Evolutionary conservation across 92 coral and sea anemone species (phyloP).

Genomic region (Heliopora coerulea): DNA sequence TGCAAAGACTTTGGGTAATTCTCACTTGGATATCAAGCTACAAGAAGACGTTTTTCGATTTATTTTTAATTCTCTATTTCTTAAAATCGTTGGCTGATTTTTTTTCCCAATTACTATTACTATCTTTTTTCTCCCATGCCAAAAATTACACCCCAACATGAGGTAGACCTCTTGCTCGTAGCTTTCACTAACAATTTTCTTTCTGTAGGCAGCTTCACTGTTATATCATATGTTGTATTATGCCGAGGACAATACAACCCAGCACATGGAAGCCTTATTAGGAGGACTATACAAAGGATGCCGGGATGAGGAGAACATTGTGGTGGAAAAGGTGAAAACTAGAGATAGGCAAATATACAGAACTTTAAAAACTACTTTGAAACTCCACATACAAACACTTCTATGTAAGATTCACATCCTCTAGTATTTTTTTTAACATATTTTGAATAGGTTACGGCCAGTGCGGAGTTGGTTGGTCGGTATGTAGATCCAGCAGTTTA

Average conservation of each 20-base stretch:
- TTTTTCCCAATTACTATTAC: no score
- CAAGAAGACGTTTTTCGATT: no score
- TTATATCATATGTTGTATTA: conserved; percentile 82
- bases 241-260: conserved; percentile 92
- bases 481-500: conserved; percentile 94
- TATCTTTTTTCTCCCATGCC: no score
- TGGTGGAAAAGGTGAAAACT: conserved; percentile 66
- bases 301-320: conserved; percentile 78
- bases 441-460: conserved; percentile 58
- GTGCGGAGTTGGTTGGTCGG: conserved; percentile 87
- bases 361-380: no score
- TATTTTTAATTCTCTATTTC: no score
- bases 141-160: no score
- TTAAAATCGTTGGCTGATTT: no score
- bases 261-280: conserved; percentile 78
- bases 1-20: no score
- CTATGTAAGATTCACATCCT: no score
- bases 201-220: conserved; percentile 76
- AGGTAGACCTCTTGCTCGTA: no score
- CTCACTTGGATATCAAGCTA: background rate
- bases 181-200: background rate
- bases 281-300: conserved; percentile 86
- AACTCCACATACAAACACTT: no score
- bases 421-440: background rate
- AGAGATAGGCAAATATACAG: no score